A percentile compares a stretch with the other conserved stretches of the same genome.
phyloP scores from a whole-genome alignment of 1,140 invertebrate species.

The Nylanderia fulva region DNA sequence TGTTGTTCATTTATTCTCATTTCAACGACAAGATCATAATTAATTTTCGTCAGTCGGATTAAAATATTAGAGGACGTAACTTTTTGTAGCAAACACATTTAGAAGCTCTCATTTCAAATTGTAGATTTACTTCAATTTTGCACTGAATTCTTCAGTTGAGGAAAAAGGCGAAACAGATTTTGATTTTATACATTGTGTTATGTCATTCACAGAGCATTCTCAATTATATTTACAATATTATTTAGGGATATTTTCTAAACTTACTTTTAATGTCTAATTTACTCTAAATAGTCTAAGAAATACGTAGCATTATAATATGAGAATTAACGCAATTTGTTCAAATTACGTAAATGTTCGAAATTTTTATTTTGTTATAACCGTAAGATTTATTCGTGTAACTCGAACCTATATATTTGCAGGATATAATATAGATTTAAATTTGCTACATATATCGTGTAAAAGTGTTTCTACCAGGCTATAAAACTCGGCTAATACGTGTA shows the following conservation, averaged over 20 bases:
- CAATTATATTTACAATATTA: not conserved
- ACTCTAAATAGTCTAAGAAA: not conserved
- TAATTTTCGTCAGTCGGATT: not conserved
- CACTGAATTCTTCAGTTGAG: not conserved
- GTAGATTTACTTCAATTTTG: not conserved
- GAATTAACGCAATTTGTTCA: slow-evolving; percentile 22
- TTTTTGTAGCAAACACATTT: not conserved
- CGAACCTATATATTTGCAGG: not conserved
- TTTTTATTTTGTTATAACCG: not conserved
- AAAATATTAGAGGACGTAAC: not conserved
- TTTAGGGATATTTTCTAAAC: not conserved
- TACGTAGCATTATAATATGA: not conserved
- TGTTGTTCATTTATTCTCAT: slow-evolving; percentile 2
- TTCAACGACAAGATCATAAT: not conserved
- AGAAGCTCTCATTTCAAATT: not conserved
- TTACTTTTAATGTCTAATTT: not conserved
- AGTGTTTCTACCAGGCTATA: not conserved
- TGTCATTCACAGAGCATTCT: not conserved
- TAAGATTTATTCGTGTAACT: slow-evolving; percentile 29
- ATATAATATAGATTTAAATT: not conserved
- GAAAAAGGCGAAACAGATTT: not conserved
- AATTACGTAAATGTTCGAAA: not conserved
- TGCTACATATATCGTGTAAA: not conserved
- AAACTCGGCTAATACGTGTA: slow-evolving; percentile 19
- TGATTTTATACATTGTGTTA: not conserved